phyloP scores from a whole-genome alignment of 2,797 vertebrate species.

The Helarctos malayanus region DNA sequence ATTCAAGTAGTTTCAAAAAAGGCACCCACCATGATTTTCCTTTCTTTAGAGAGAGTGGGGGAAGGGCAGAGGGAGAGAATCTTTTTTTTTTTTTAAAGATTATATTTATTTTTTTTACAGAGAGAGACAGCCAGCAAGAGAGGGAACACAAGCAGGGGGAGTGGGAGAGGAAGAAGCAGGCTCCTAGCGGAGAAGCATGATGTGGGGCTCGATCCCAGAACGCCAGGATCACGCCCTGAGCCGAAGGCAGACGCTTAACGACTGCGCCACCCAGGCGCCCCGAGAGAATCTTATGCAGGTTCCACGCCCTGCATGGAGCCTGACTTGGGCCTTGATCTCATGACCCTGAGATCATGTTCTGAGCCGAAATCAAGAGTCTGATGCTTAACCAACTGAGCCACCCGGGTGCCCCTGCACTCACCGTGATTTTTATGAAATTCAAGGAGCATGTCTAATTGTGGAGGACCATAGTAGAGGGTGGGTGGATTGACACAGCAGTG shows the following conservation, averaged over 20 bases:
- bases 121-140: too few relatives aligned
- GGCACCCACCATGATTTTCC: too few relatives aligned
- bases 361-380: not conserved
- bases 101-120: too few relatives aligned
- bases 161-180: too few relatives aligned
- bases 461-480: accelerated
- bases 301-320: not conserved
- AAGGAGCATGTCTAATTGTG: not conserved
- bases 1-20: not conserved
- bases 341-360: not conserved
- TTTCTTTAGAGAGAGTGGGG: not conserved
- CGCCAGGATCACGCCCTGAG: too few relatives aligned
- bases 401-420: not conserved
- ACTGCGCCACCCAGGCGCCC: too few relatives aligned
- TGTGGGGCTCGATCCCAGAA: too few relatives aligned
- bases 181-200: too few relatives aligned
- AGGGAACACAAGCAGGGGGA: too few relatives aligned
- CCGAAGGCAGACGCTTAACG: too few relatives aligned
- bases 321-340: not conserved
- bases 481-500: not conserved
- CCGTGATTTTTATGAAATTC: not conserved
- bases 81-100: not conserved
- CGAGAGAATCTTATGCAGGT: not conserved
- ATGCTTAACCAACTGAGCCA: not conserved
- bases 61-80: not conserved